Base-by-base conservation (phyloP, 2,888 invertebrate genomes). In the Hymenopus coronatus region DNA sequence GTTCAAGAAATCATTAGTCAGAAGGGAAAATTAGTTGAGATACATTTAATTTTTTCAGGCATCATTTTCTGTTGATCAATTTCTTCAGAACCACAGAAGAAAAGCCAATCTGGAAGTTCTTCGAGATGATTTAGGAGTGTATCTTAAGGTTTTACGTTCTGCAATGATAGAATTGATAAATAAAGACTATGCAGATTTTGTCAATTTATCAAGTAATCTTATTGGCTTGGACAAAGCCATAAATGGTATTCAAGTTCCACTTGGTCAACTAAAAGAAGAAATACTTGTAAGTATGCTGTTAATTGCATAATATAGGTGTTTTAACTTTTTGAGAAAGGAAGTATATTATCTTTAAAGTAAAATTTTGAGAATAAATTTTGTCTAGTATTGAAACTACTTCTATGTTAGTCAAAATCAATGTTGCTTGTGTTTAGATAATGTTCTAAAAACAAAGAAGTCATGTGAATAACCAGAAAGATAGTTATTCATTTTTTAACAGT, bases 111-210 rank as follows among this genome's bases (percentile, higher is more conserved):
- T 98, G 92, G 98, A 99, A 93, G 96, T 96, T 20, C 95, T 99
- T 93, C 95, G 98, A 88, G 98, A 98, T 93, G 98, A 99, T 93
- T 94, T 99, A 91, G 97, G 98, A 7, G 94, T 97, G 28, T 99
- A 99, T 93, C 94, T 99, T 85, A 98, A 98, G 93, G 96, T 98
- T n/a, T 94, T 99, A 1, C 95, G 98, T 91, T 96, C 97, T 90
- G 97, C 98, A 25, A 98, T 99, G 98, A 98, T 99, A 91, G 99
- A 99, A 93, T 95, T 99, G 12, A 98, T 99, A 91, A 99, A 99
- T 94, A 98, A 98, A 92, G 99, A 99, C 93, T 99, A 99, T 92
- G 98, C 98, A 4, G 98, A 99, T 93, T 99, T 99, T 94, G 98
- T 99, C 9, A 98, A 98, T 94, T 94, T 99, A 85, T 99, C 99